Evolutionary conservation across 2,113 vertebrate species (phyloP), one percentile per base, ranked within the genome.

Genomic region (Boulengeromyrus knoepffleri): DNA sequence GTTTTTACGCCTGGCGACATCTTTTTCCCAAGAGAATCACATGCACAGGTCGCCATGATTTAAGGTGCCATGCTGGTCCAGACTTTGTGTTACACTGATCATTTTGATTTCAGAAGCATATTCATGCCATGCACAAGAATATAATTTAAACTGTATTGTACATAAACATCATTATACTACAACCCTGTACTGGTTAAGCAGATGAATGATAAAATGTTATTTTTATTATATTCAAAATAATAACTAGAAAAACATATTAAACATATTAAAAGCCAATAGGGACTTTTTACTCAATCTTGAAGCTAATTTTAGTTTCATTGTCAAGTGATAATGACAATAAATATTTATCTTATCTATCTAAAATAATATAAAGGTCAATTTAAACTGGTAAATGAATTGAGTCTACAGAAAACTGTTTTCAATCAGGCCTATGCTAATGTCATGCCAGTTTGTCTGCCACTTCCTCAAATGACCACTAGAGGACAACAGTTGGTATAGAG

Each of bases 41-140:
- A 92, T 91, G 90, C 56, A 92, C 92, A 93, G 92, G 92, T 93
- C 92, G 91, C 94, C 93, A 93, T 93, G 92, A 83, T 90, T 89
- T 88, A 19, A 77, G 31, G 46, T 50, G 49, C 92, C 93, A 84
- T 92, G 91, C 92, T 91, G 86, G 90, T 91, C 91, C 49, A 87
- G 15, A 56, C 49, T 31, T 47, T 6, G 49, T 31, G 15, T 31
- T 19, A 31, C 13, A 52, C 49, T 17, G n/a, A n/a, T 52, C 27
- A 7, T 6, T 87, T 27, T 53, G 5, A 56, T 87, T 53, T 56
- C 27, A 39, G 49, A 36, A 87, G 27, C 50, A 36, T 87, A 53
- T 87, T 53, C 3, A 31, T 36, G 85, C 85, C 49, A 53, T 56
- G 49, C 84, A 53, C 49, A 56, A 47, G 45, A 45, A 21, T 85